phyloP scores from a whole-genome alignment of 2,797 vertebrate genomes.

The Protosalanx chinensis region DNA sequence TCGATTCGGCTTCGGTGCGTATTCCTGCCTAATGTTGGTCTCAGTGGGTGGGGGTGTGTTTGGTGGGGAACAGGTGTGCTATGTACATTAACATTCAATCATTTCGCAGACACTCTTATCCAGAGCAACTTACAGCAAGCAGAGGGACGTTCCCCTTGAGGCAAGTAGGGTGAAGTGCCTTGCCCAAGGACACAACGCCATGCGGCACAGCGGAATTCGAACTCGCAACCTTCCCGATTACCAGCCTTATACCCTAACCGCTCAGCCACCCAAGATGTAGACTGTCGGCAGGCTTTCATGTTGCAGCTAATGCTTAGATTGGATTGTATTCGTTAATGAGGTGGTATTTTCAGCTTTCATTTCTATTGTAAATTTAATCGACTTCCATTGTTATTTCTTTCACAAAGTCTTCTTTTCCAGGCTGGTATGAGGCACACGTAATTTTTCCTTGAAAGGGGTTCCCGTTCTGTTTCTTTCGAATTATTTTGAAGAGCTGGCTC shows the following conservation, averaged over 20 bases:
- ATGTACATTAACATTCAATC: background rate
- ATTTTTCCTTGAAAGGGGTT: slow-evolving; percentile 2
- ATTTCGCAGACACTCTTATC: no score
- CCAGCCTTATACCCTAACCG: no score
- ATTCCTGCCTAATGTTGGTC: background rate
- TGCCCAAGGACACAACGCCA: no score
- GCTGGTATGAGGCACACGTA: slow-evolving; percentile 7
- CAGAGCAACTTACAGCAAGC: no score
- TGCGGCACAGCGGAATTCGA: no score
- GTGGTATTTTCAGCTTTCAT: slow-evolving; percentile 26
- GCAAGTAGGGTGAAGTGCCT: no score
- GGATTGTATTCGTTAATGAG: slow-evolving; percentile 36
- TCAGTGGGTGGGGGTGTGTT: slow-evolving; percentile 10
- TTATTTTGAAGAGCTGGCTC: slow-evolving; percentile 8
- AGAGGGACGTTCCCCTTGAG: no score
- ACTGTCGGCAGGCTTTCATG: slow-evolving; percentile 28
- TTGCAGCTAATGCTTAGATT: slow-evolving; percentile 20
- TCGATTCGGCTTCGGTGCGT: slow-evolving; percentile 16
- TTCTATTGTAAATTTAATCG: slow-evolving; percentile 16
- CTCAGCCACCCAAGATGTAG: no score
- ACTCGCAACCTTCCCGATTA: no score
- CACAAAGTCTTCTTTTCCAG: background rate
- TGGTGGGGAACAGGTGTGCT: slow-evolving; percentile 21
- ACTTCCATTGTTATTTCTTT: slow-evolving; percentile 12
- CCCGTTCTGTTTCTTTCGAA: slow-evolving; percentile 4